These are phyloP conservation scores for Tetramorium simillimum DNA, from an alignment of 1,140 invertebrate genomes.

Conservation along the genomic window DNA sequence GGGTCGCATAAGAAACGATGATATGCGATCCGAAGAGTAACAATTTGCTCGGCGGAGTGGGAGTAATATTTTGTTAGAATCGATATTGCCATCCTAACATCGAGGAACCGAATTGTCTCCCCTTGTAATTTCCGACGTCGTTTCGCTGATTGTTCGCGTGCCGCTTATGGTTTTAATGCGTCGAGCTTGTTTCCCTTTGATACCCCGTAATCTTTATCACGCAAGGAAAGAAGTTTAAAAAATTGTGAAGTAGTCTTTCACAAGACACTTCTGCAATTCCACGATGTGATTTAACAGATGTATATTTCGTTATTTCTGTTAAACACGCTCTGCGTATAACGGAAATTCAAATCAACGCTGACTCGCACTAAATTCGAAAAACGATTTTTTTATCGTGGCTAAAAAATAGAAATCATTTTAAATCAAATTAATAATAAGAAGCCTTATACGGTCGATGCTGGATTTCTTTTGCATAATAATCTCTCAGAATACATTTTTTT, in stretches of 20 bases:
- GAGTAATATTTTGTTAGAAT: constrained; percentile 43
- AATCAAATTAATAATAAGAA: no score
- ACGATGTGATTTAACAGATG: not conserved
- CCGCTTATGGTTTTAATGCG: not conserved
- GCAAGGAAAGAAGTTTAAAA: constrained; percentile 16
- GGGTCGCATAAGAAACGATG: not conserved
- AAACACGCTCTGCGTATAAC: not conserved
- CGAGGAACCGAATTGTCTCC: constrained; percentile 1
- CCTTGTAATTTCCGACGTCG: constrained; percentile 31
- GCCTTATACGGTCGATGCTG: no score
- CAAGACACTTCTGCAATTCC: not conserved
- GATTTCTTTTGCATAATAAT: no score
- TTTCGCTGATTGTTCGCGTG: constrained; percentile 41
- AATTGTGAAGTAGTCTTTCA: not conserved
- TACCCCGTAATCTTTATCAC: constrained; percentile 26
- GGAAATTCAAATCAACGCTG: not conserved
- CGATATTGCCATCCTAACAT: constrained; percentile 44
- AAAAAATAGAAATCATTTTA: not conserved
- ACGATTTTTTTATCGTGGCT: not conserved
- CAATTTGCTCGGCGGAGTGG: not conserved
- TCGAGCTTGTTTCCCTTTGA: constrained; percentile 8
- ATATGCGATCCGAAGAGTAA: constrained; percentile 31
- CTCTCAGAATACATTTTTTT: no score
- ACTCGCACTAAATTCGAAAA: not conserved
- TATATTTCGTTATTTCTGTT: not conserved